A percentile compares a stretch with the other conserved stretches of the same genome.
These are phyloP conservation scores for Pyrochroa serraticornis DNA, from an alignment of 2,888 invertebrate genomes.

Conservation along the genomic window DNA sequence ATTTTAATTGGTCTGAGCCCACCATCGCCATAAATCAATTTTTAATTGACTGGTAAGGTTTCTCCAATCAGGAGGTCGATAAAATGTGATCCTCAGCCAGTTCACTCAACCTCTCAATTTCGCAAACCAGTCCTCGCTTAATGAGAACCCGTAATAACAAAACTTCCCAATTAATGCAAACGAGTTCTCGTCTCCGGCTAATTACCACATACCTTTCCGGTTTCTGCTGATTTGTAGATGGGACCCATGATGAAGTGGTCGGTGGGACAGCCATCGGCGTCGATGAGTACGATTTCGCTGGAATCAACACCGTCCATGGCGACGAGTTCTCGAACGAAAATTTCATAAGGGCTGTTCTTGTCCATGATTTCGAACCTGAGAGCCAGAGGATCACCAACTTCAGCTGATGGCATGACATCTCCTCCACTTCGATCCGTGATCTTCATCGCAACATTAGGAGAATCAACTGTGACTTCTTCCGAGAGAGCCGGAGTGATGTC, in stretches of 20 bases:
- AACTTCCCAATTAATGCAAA: too few relatives aligned
- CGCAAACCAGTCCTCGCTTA: too few relatives aligned
- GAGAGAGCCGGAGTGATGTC: constrained; percentile 78
- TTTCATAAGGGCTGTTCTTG: constrained; percentile 92
- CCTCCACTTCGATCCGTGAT: constrained; percentile 85
- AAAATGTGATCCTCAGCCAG: too few relatives aligned
- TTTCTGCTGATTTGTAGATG: constrained; percentile 79
- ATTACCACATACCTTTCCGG: constrained; percentile 71
- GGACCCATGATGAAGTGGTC: constrained; percentile 95
- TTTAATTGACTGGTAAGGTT: too few relatives aligned
- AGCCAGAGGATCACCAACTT: constrained; percentile 91
- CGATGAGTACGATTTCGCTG: constrained; percentile 90
- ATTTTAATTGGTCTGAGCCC: too few relatives aligned
- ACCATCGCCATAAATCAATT: too few relatives aligned
- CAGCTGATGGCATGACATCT: constrained; percentile 84
- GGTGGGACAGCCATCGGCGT: constrained; percentile 90
- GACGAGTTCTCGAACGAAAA: constrained; percentile 91
- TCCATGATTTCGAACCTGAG: constrained; percentile 92
- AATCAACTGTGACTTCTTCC: constrained; percentile 91
- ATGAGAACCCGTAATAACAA: too few relatives aligned
- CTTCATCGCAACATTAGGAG: constrained; percentile 94
- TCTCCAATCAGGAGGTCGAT: too few relatives aligned
- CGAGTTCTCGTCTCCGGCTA: constrained; percentile 7
- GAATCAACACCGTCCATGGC: constrained; percentile 94
- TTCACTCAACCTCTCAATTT: too few relatives aligned